A percentile compares a stretch with the other conserved stretches of the same genome.
phyloP scores from a whole-genome alignment of 2,888 invertebrate genomes.

The Xestobium rufovillosum region DNA sequence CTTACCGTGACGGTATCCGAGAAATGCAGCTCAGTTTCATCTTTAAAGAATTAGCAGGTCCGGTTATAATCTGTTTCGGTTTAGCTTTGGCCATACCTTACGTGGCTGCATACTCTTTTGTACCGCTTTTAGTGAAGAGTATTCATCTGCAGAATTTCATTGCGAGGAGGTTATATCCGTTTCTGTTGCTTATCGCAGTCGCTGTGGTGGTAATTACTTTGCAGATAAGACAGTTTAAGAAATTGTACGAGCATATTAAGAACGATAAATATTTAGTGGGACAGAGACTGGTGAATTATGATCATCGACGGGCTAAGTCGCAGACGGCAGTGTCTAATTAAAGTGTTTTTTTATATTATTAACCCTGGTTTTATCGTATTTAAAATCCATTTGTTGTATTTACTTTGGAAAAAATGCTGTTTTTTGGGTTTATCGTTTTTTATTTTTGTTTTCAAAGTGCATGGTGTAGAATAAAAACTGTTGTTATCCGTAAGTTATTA shows the following conservation, averaged over 20 bases:
- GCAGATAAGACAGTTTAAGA: constrained; percentile 88
- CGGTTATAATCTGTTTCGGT: constrained; percentile 83
- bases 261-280: constrained; percentile 99
- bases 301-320: constrained; percentile 64
- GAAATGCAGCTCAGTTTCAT: constrained; percentile 88
- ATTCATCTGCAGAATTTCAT: constrained; percentile 66
- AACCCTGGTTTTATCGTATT: too few relatives aligned
- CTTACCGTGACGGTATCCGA: constrained; percentile 87
- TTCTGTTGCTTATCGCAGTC: constrained; percentile 65
- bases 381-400: too few relatives aligned
- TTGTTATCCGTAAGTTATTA: too few relatives aligned
- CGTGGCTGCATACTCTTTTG: constrained; percentile 70
- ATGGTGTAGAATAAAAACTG: too few relatives aligned
- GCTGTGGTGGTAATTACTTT: constrained; percentile 65
- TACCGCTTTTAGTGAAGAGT: constrained; percentile 60
- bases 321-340: constrained; percentile 26
- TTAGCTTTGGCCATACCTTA: constrained; percentile 91
- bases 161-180: constrained; percentile 82
- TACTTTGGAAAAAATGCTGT: too few relatives aligned
- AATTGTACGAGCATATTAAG: constrained; percentile 95
- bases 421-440: too few relatives aligned
- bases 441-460: too few relatives aligned
- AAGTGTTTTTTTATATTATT: not conserved
- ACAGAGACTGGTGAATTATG: constrained; percentile 93
- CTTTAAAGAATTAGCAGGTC: constrained; percentile 77